Conservation (phyloP, 2,797 vertebrate species). For the Bradypodion pumilum region DNA sequence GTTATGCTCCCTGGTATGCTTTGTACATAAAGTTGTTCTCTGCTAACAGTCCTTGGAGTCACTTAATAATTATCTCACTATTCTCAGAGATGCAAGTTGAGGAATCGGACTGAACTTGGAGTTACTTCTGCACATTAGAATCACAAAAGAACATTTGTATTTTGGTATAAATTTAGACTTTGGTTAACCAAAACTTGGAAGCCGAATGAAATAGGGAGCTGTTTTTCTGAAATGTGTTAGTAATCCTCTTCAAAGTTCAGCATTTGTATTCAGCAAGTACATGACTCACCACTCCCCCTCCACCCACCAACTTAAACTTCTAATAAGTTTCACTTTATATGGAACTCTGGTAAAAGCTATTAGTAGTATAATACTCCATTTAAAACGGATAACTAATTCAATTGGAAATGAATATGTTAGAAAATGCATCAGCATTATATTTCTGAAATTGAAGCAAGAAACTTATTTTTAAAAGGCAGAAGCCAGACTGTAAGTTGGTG, state of each 20-base stretch:
- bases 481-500: neutral
- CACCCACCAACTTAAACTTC: slow-evolving; percentile 48
- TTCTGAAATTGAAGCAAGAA: slow-evolving; percentile 20
- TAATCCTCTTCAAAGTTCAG: slow-evolving; percentile 48
- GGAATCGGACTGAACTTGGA: neutral
- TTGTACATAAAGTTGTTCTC: slow-evolving; percentile 2
- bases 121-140: neutral
- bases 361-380: slow-evolving; percentile 46
- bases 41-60: slow-evolving; percentile 24
- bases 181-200: slow-evolving; percentile 27
- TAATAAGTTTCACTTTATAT: slow-evolving; percentile 62
- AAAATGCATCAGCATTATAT: slow-evolving; percentile 5
- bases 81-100: neutral
- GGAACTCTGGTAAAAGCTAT: slow-evolving; percentile 40
- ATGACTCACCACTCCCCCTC: slow-evolving; percentile 55
- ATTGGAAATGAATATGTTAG: slow-evolving; percentile 37
- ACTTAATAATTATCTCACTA: neutral
- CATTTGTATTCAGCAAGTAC: slow-evolving; percentile 40
- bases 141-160: neutral
- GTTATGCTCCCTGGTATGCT: neutral
- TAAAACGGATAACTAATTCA: slow-evolving; percentile 23
- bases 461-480: slow-evolving; percentile 3
- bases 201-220: neutral
- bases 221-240: slow-evolving; percentile 23
- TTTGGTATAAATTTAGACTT: neutral